Conservation (phyloP, 2,797 vertebrate genomes). For the Neosilurus hyrtlii region DNA sequence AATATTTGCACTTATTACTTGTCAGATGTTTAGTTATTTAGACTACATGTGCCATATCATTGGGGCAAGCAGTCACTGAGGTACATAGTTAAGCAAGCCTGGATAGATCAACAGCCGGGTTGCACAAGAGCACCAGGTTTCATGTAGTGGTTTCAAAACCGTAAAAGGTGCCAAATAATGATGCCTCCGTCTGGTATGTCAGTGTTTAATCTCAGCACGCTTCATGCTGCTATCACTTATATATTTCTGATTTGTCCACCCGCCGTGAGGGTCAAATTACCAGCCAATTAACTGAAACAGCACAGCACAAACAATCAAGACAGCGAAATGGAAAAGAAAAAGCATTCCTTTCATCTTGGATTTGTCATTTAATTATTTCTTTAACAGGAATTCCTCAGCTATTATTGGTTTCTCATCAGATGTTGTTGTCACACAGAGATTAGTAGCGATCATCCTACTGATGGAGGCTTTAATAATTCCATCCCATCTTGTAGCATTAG, state of each 20-base stretch:
- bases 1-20: neutral
- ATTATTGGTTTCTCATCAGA: neutral
- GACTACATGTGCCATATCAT: neutral
- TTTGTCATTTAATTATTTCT: too few species aligned
- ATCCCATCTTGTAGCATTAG: neutral
- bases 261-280: neutral
- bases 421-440: neutral
- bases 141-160: neutral
- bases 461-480: neutral
- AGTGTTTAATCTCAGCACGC: too few species aligned
- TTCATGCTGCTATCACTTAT: too few species aligned
- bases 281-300: neutral
- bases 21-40: neutral
- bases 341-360: too few species aligned
- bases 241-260: neutral
- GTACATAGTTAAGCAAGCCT: neutral
- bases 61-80: neutral
- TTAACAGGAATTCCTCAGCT: too few species aligned
- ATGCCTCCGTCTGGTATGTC: too few species aligned
- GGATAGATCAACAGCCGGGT: neutral
- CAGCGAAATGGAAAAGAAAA: neutral
- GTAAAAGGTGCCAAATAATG: too few species aligned
- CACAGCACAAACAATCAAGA: too few species aligned
- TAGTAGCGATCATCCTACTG: neutral
- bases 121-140: neutral